Evolutionary conservation across 2,113 vertebrate genomes (phyloP).

Genomic region (Octodon degus): DNA sequence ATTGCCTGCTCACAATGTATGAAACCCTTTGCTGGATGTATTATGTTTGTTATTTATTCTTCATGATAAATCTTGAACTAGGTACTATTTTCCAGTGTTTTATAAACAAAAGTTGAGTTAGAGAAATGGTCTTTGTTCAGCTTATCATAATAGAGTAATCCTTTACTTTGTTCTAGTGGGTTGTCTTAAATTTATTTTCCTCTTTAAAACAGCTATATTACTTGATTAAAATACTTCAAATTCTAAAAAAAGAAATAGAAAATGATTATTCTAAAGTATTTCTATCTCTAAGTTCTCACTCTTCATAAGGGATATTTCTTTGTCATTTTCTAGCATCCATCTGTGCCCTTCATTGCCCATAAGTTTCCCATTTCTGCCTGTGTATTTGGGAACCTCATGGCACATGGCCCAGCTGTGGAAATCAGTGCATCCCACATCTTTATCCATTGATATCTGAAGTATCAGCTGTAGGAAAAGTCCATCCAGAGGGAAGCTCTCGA

Average conservation of each 20-base stretch:
- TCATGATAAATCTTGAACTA: background rate
- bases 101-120: background rate
- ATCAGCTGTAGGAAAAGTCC: background rate
- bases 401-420: background rate
- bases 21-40: background rate
- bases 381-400: background rate
- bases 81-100: background rate
- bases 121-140: background rate
- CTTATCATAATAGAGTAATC: conserved; percentile 29
- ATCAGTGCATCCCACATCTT: background rate
- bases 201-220: conserved; percentile 75
- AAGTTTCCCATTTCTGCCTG: background rate
- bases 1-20: background rate
- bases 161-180: conserved; percentile 65
- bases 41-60: background rate
- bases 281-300: no score
- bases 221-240: conserved; percentile 79
- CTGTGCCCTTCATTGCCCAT: background rate
- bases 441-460: background rate
- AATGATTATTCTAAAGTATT: background rate
- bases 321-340: background rate
- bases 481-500: background rate
- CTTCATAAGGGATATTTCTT: background rate
- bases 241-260: background rate
- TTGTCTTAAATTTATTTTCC: conserved; percentile 65